Conservation (phyloP, 1,140 invertebrate species). For the Heliconius himera region DNA sequence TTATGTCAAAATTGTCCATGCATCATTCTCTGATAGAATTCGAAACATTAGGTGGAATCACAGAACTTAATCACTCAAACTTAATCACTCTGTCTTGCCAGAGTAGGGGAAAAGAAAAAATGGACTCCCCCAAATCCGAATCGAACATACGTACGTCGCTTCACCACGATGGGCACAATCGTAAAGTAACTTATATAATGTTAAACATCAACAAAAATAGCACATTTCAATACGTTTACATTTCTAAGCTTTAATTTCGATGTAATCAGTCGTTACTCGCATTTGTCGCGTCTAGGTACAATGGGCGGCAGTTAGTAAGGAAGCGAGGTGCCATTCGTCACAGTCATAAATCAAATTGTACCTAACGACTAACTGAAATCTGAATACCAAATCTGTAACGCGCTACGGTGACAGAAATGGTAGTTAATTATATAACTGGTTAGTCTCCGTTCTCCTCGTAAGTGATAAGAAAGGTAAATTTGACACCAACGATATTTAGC, state of each 20-base stretch:
- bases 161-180: too few relatives aligned
- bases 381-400: slow-evolving; percentile 54
- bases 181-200: neutral
- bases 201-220: neutral
- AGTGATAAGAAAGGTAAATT: neutral
- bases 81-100: too few relatives aligned
- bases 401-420: neutral
- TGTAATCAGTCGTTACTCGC: neutral
- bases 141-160: too few relatives aligned
- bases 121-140: too few relatives aligned
- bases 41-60: too few relatives aligned
- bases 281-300: slow-evolving; percentile 4
- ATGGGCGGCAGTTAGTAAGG: slow-evolving; percentile 22
- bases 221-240: neutral
- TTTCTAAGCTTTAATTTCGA: neutral
- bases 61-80: too few relatives aligned
- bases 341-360: slow-evolving; percentile 58
- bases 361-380: slow-evolving; percentile 54
- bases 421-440: slow-evolving; percentile 8
- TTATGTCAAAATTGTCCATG: too few relatives aligned
- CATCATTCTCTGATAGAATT: too few relatives aligned
- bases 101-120: too few relatives aligned
- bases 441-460: neutral
- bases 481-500: too few relatives aligned
- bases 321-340: slow-evolving; percentile 41